A percentile compares a stretch with the other conserved stretches of the same genome.
Conservation (phyloP, 2,113 vertebrate genomes). For the Nothobranchius furzeri region DNA sequence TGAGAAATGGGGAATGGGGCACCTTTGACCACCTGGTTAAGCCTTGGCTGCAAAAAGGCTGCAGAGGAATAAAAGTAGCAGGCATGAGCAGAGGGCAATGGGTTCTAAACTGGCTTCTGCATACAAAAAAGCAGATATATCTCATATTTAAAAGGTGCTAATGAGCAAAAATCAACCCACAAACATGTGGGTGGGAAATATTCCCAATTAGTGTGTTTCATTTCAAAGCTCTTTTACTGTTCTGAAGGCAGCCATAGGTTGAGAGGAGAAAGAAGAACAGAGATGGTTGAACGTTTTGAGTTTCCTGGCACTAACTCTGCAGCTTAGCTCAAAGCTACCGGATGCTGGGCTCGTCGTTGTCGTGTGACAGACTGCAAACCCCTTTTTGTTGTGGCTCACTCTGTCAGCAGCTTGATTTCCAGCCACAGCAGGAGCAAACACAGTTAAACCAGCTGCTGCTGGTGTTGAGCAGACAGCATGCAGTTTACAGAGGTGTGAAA, state of each 20-base stretch:
- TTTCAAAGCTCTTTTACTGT: too few species aligned
- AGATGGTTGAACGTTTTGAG: neutral
- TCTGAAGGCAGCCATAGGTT: neutral
- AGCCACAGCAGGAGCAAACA: constrained; percentile 35
- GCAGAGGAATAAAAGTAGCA: too few species aligned
- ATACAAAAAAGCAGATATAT: too few species aligned
- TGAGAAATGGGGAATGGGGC: too few species aligned
- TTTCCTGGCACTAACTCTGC: neutral
- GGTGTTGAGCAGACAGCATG: constrained; percentile 18
- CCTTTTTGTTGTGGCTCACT: constrained; percentile 12
- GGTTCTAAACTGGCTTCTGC: too few species aligned
- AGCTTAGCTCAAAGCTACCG: neutral
- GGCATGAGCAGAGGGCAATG: too few species aligned
- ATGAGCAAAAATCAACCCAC: neutral
- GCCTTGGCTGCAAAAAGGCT: too few species aligned
- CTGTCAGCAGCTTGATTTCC: constrained; percentile 29
- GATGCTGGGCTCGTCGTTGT: constrained; percentile 1
- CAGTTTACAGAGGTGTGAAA: constrained; percentile 55
- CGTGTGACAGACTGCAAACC: constrained; percentile 3
- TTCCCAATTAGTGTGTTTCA: neutral
- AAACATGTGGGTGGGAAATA: neutral
- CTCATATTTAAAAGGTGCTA: neutral
- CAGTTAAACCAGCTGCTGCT: constrained; percentile 22
- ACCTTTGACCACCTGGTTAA: too few species aligned
- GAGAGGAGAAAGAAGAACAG: neutral